Evolutionary conservation across 1,140 invertebrate species (phyloP).

Genomic region (Drosophila takahashii): DNA sequence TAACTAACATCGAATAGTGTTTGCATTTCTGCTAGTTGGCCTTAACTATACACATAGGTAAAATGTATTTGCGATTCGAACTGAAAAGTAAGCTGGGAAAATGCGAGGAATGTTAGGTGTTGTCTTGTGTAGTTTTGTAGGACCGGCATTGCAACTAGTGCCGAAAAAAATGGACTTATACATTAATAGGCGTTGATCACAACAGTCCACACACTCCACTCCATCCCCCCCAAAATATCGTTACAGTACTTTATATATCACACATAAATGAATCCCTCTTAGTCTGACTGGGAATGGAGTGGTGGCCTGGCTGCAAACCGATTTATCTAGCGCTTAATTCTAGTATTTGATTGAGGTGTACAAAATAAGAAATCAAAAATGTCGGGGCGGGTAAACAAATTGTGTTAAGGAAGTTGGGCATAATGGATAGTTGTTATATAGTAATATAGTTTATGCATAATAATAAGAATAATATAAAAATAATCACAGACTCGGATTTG

Average conservation of each 20-base stretch:
- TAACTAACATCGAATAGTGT: conserved; percentile 41
- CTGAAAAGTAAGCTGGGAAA: conserved; percentile 25
- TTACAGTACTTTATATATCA: conserved; percentile 23
- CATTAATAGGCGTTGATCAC: not conserved
- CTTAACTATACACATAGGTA: conserved; percentile 42
- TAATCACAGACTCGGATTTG: conserved; percentile 74
- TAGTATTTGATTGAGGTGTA: conserved; percentile 29
- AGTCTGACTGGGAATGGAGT: conserved; percentile 8
- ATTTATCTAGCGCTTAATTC: conserved; percentile 20
- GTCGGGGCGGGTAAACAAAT: conserved; percentile 39
- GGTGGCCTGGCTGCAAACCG: not conserved
- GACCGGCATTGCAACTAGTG: conserved; percentile 5
- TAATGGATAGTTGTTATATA: conserved; percentile 28
- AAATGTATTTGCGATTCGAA: conserved; percentile 11
- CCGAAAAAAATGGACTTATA: conserved; percentile 18
- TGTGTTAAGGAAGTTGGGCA: conserved; percentile 19
- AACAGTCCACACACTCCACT: conserved; percentile 10
- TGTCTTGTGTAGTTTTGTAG: not conserved
- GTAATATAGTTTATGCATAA: conserved; percentile 49
- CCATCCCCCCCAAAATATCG: not conserved
- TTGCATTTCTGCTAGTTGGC: conserved; percentile 19
- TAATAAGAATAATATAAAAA: conserved; percentile 68
- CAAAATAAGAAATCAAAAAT: conserved; percentile 20
- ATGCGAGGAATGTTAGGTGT: conserved; percentile 12
- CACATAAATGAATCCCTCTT: conserved; percentile 6